Base-by-base conservation (phyloP, 1,140 invertebrate genomes). In the Orchesella cincta region DNA sequence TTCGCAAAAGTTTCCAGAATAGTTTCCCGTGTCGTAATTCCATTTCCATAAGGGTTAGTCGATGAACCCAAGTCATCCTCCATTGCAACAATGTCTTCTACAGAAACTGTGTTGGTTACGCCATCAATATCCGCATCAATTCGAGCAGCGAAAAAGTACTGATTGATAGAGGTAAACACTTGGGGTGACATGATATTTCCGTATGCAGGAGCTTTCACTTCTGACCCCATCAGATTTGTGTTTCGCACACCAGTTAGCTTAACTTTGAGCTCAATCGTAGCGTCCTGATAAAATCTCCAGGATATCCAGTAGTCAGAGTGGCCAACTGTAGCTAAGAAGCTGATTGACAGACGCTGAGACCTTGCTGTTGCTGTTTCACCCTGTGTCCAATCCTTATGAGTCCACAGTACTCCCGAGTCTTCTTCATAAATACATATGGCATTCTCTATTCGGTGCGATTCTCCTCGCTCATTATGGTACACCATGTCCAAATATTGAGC, bases 281-380 rank as follows among this genome's bases (percentile, higher is more conserved):
- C 71, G 28, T 73, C 71, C 36, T 73, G 71, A 28, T 73, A 77
- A 34, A 77, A 77, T n/a, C 28, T 2, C 76, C 76, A 77, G 16
- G 71, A 46, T 33, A 77, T 36, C 5, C 26, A 14, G 34, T 77
- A 77, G 33, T 77, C 76, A 20, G 31, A 73, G 31, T 77, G 54
- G 8, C 3, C 71, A 1, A 77, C 36, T 1, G 29, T 57, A 0
- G 57, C n/a, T 1, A 74, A 18, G 16, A 29, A 64, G 20, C 46
- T 54, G 0, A 77, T 28, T 1, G 51, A 28, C 12, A 77, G 52
- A 12, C 76, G 36, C 8, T 31, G 36, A 12, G 76, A 72, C 8
- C 76, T 20, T 0, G 39, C 35, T 3, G 29, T 54, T 2, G 33
- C 26, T 0, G 26, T 67, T 39, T 36, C 35, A 33, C n/a, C 34